These are phyloP conservation scores for Caenorhabditis auriculariae DNA, from an alignment of 2,888 invertebrate species.

Conservation along the genomic window DNA sequence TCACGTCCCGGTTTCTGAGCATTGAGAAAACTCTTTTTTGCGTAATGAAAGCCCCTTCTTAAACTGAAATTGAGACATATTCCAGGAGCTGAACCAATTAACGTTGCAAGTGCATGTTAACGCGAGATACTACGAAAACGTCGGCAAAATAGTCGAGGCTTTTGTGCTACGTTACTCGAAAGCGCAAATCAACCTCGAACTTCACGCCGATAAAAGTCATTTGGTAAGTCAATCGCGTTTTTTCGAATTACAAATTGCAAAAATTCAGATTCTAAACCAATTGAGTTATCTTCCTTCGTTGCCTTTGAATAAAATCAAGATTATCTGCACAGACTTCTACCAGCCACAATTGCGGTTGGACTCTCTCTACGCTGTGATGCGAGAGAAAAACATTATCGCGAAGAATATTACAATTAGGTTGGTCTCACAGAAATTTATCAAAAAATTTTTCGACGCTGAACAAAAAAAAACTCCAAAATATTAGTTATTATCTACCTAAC, in stretches of 20 bases:
- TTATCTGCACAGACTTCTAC: slow-evolving; percentile 46
- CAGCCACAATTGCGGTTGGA: slow-evolving; percentile 37
- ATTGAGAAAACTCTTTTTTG: slow-evolving; percentile 35
- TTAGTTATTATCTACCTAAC: too few relatives aligned
- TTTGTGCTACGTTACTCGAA: slow-evolving; percentile 37
- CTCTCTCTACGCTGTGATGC: slow-evolving; percentile 28
- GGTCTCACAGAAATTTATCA: background rate
- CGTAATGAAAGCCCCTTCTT: slow-evolving; percentile 13
- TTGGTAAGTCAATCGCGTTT: slow-evolving; percentile 1
- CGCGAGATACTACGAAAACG: slow-evolving; percentile 22
- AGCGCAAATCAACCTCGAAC: slow-evolving; percentile 32
- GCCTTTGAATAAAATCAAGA: slow-evolving; percentile 35
- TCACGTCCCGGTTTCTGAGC: slow-evolving; percentile 18
- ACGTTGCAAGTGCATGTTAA: slow-evolving; percentile 42
- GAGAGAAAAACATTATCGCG: slow-evolving; percentile 31
- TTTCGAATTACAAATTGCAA: background rate
- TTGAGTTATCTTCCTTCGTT: slow-evolving; percentile 28
- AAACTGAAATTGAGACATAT: background rate
- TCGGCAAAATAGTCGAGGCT: slow-evolving; percentile 24
- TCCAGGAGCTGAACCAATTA: slow-evolving; percentile 33
- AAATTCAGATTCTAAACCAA: slow-evolving; percentile 32
- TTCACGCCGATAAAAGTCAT: slow-evolving; percentile 33
- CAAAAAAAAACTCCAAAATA: too few relatives aligned
- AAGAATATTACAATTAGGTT: slow-evolving; percentile 43
- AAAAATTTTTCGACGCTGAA: background rate